Conservation (phyloP, 2,797 vertebrate species). For the Enteromius treurensis region DNA sequence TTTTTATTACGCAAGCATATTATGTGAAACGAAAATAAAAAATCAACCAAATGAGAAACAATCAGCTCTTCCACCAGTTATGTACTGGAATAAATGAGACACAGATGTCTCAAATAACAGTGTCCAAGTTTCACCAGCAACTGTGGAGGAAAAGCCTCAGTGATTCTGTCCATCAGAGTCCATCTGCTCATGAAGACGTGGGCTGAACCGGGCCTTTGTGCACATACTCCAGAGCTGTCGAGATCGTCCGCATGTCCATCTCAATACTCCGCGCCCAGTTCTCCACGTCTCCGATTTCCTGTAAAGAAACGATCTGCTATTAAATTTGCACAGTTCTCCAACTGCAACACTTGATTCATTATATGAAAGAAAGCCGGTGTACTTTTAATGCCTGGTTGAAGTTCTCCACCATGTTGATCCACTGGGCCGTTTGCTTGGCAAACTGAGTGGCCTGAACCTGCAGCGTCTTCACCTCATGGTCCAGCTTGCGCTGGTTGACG, state of each 20-base stretch:
- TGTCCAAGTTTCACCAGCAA: not conserved
- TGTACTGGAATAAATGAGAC: not conserved
- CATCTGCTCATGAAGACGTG: constrained; percentile 69
- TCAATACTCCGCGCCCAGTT: constrained; percentile 97
- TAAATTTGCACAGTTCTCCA: not conserved
- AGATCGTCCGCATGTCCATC: constrained; percentile 95
- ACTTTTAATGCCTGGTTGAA: constrained; percentile 98
- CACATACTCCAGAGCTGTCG: constrained; percentile 91
- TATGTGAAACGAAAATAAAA: not conserved
- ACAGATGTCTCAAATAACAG: not conserved
- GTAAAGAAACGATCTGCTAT: constrained; percentile 4
- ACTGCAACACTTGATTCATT: not conserved
- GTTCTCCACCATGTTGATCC: constrained; percentile 96
- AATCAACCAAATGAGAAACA: not conserved
- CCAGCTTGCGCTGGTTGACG: constrained; percentile 93
- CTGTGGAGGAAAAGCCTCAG: not conserved
- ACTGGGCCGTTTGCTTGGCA: constrained; percentile 94
- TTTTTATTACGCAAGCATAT: constrained; percentile 8
- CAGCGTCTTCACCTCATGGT: constrained; percentile 94
- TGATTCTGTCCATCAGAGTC: not conserved
- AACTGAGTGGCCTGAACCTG: constrained; percentile 94
- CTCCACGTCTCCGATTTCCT: constrained; percentile 98
- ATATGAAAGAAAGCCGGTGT: not conserved
- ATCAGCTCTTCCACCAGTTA: not conserved
- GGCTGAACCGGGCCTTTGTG: constrained; percentile 91